A percentile compares a stretch with the other conserved stretches of the same genome.
Evolutionary conservation across 2,113 vertebrate species (phyloP).

Genomic region (Pygoscelis antarcticus): DNA sequence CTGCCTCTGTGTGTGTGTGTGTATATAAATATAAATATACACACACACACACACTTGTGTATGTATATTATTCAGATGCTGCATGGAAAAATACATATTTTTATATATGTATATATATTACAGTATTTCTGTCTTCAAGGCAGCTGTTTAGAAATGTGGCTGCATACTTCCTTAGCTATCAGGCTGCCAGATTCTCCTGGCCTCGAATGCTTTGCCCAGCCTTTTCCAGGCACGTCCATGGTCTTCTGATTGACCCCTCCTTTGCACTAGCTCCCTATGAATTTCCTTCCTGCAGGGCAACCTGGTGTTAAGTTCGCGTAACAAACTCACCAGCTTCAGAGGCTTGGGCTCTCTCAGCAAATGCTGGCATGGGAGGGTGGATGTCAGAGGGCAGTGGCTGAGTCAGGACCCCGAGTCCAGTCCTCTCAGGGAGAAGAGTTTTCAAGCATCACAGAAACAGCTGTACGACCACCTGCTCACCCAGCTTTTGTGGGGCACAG

Average conservation of each 20-base stretch:
- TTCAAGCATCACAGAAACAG: neutral
- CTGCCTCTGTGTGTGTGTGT: neutral
- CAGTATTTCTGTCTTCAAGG: neutral
- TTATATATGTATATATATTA: neutral
- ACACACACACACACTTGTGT: neutral
- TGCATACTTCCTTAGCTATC: neutral
- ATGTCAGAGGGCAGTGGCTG: neutral
- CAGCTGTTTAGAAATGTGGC: neutral
- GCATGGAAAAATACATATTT: neutral
- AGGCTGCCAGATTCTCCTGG: neutral
- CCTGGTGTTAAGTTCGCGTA: neutral
- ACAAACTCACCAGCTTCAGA: neutral
- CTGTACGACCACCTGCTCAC: neutral
- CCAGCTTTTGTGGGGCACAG: neutral
- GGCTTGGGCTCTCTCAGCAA: neutral
- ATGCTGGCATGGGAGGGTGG: accelerated
- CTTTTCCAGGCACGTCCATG: neutral
- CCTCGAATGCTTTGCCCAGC: neutral
- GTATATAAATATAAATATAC: neutral
- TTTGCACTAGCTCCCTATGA: neutral
- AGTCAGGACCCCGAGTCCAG: neutral
- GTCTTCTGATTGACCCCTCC: neutral
- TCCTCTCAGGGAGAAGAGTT: neutral
- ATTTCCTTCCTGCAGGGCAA: neutral
- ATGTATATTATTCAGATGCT: neutral